Evolutionary conservation across 2,113 vertebrate genomes (phyloP).

Genomic region (Rhinoderma darwinii): DNA sequence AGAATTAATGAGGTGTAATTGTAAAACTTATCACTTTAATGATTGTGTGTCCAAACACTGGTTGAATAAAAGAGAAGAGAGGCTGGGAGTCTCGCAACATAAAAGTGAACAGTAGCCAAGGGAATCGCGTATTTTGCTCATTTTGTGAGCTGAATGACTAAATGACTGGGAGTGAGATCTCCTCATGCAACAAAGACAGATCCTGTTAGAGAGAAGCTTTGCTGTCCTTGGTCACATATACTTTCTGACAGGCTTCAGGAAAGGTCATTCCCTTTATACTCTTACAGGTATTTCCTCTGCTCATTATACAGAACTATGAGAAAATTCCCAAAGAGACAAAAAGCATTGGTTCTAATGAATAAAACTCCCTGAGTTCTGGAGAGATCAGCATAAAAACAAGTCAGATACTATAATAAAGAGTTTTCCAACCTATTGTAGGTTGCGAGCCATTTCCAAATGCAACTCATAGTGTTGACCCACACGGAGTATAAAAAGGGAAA

Average conservation of each 20-base stretch:
- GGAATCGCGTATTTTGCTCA: slow-evolving; percentile 9
- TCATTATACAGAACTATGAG: neutral
- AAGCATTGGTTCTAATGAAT: neutral
- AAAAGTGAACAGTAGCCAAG: slow-evolving; percentile 43
- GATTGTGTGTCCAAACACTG: slow-evolving; percentile 34
- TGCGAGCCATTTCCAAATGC: neutral
- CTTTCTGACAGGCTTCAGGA: slow-evolving; percentile 12
- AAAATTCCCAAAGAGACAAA: neutral
- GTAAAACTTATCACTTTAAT: slow-evolving; percentile 52
- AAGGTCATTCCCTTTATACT: slow-evolving; percentile 14
- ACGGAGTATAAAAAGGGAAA: neutral
- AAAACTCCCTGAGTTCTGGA: neutral
- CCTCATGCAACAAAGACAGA: slow-evolving; percentile 40
- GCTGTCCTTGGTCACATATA: slow-evolving; percentile 15
- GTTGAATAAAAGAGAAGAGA: slow-evolving; percentile 36
- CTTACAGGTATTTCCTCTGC: neutral
- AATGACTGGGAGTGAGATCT: slow-evolving; percentile 33
- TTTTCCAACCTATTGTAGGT: neutral
- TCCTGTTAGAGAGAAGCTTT: neutral
- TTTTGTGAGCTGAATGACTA: slow-evolving; percentile 47
- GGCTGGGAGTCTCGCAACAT: slow-evolving; percentile 28
- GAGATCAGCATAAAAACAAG: neutral
- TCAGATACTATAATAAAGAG: neutral
- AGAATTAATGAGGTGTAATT: slow-evolving; percentile 55
- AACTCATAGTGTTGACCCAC: neutral